phyloP scores from a whole-genome alignment of 1,140 invertebrate genomes.

The Gyrodactylus bullatarudis region DNA sequence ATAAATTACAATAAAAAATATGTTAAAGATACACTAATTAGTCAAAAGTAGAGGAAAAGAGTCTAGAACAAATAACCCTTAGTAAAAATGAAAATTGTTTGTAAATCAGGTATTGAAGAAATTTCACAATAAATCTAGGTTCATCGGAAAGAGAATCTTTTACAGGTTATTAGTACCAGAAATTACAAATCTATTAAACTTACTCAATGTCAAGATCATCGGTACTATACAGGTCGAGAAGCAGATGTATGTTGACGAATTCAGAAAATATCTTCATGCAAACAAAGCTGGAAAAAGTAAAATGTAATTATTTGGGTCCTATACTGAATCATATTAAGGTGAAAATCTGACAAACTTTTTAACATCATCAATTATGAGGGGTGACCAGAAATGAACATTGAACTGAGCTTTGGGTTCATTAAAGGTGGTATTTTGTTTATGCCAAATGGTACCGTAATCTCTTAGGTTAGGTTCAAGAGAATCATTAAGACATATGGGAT shows the following conservation, averaged over 20 bases:
- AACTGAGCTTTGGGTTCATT: neutral
- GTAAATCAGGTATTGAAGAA: too few relatives aligned
- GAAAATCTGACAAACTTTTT: neutral
- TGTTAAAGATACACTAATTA: too few relatives aligned
- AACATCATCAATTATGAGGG: neutral
- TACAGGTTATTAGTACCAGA: too few relatives aligned
- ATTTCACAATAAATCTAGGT: too few relatives aligned
- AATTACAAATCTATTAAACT: neutral
- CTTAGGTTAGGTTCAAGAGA: neutral
- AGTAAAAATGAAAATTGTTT: too few relatives aligned
- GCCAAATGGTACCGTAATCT: neutral
- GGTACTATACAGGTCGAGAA: neutral
- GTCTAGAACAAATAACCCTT: too few relatives aligned
- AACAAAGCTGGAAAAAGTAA: too few relatives aligned
- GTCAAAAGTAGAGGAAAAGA: too few relatives aligned
- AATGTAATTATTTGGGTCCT: too few relatives aligned
- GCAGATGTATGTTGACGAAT: neutral
- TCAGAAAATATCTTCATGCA: neutral
- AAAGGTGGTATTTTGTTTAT: neutral
- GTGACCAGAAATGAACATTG: neutral
- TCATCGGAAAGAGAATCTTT: too few relatives aligned
- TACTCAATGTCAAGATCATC: neutral
- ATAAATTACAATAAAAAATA: too few relatives aligned
- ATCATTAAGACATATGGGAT: neutral
- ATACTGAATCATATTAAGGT: too few relatives aligned